phyloP scores from a whole-genome alignment of 2,888 invertebrate species.

The Macrosoma leucophasiata region DNA sequence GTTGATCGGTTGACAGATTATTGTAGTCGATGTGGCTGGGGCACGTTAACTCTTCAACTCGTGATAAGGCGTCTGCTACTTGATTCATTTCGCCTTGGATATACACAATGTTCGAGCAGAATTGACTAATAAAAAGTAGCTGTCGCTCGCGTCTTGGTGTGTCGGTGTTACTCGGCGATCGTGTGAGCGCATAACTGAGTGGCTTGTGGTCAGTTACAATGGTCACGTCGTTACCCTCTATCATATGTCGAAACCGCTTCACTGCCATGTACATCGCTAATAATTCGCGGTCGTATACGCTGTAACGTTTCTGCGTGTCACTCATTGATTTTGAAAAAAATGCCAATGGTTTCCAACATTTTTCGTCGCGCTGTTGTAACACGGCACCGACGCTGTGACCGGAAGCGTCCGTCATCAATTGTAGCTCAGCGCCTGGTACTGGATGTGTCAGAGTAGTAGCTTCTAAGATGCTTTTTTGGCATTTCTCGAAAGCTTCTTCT shows the following conservation, averaged over 20 bases:
- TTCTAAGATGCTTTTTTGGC: conserved; percentile 16
- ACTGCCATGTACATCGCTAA: conserved; percentile 24
- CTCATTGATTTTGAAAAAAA: conserved; percentile 24
- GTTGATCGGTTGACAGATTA: not conserved
- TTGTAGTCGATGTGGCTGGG: conserved; percentile 2
- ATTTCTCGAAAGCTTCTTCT: conserved; percentile 19
- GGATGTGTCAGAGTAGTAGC: conserved; percentile 17
- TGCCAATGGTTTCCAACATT: conserved; percentile 22
- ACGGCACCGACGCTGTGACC: conserved; percentile 21
- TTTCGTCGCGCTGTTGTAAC: conserved; percentile 18
- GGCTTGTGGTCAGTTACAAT: conserved; percentile 27
- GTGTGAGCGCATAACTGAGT: conserved; percentile 9
- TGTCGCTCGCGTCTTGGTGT: not conserved
- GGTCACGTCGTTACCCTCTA: conserved; percentile 21
- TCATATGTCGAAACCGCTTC: conserved; percentile 17
- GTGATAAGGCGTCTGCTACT: not conserved
- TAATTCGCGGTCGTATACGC: conserved; percentile 24
- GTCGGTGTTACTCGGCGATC: conserved; percentile 1
- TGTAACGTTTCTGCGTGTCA: conserved; percentile 19
- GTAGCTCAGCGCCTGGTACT: conserved; percentile 13
- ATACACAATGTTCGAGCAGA: not conserved
- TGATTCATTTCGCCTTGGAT: not conserved
- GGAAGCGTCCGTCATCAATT: conserved; percentile 24
- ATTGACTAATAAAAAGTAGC: conserved; percentile 1
- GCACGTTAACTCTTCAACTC: not conserved